These are phyloP conservation scores for Centropus unirufus DNA, from an alignment of 2,113 vertebrate species.

Conservation along the genomic window DNA sequence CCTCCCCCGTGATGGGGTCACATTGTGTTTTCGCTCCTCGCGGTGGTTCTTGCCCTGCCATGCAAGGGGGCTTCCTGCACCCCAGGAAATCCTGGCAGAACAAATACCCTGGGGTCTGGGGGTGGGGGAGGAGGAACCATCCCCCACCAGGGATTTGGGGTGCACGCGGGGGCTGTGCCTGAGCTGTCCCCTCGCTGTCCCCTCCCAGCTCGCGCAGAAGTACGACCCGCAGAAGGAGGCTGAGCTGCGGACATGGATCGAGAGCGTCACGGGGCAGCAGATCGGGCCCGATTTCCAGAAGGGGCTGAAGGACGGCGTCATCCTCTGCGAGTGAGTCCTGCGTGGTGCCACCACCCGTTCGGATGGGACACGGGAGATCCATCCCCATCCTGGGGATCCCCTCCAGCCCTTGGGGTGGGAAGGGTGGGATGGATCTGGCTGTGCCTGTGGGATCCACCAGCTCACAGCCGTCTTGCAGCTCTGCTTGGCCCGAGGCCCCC, in stretches of 20 bases:
- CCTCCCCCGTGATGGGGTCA: not conserved
- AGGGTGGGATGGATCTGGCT: not conserved
- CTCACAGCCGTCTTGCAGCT: not conserved
- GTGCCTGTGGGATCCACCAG: accelerated
- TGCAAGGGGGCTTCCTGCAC: not conserved
- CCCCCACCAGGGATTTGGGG: not conserved
- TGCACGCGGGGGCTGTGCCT: accelerated
- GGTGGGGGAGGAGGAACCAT: too few species aligned
- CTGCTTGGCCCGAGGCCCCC: too few species aligned
- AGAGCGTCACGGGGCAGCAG: conserved; percentile 81
- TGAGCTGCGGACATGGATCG: conserved; percentile 90
- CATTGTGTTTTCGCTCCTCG: not conserved
- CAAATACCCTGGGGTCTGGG: too few species aligned
- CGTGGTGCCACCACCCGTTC: not conserved
- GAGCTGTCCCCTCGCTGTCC: not conserved
- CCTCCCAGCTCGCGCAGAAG: conserved; percentile 88
- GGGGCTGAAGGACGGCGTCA: conserved; percentile 88
- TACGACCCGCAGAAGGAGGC: conserved; percentile 91
- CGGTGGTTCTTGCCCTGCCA: too few species aligned
- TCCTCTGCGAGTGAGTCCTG: conserved; percentile 90
- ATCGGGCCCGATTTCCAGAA: conserved; percentile 93
- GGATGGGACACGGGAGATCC: too few species aligned
- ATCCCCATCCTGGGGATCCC: not conserved
- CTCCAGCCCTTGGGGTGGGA: not conserved
- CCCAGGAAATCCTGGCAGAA: not conserved